Percentiles rank a stretch among this genome's conserved stretches.
phyloP scores from a whole-genome alignment of 2,888 invertebrate species.

The Rhagonycha fulva region DNA sequence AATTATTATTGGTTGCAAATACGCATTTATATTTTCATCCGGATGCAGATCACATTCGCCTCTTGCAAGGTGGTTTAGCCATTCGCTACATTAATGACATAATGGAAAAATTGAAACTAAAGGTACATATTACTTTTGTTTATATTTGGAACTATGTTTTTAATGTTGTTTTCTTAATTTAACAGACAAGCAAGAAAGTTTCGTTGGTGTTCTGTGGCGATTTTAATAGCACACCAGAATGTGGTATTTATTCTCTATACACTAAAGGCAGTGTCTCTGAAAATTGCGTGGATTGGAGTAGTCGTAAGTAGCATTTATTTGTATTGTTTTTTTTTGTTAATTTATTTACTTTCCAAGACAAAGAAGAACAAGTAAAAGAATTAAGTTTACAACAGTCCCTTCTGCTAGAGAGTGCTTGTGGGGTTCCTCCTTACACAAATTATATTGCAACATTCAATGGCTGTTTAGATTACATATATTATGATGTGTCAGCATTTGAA shows the following conservation, averaged over 20 bases:
- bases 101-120: background rate
- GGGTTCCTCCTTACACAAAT: slow-evolving; percentile 82
- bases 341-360: slow-evolving; percentile 58
- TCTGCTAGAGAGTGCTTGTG: slow-evolving; percentile 78
- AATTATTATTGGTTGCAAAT: slow-evolving; percentile 72
- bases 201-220: slow-evolving; percentile 87
- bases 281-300: slow-evolving; percentile 75
- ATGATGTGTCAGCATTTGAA: slow-evolving; percentile 65
- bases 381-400: slow-evolving; percentile 68
- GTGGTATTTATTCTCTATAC: slow-evolving; percentile 79
- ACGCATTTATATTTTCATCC: slow-evolving; percentile 95
- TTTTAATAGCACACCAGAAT: slow-evolving; percentile 86
- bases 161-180: slow-evolving; percentile 24
- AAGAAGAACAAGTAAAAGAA: slow-evolving; percentile 65
- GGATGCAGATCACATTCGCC: slow-evolving; percentile 85
- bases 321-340: slow-evolving; percentile 10
- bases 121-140: background rate
- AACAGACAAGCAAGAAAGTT: slow-evolving; percentile 57
- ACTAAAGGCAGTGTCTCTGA: slow-evolving; percentile 68
- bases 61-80: slow-evolving; percentile 79
- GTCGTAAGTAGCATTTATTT: slow-evolving; percentile 62
- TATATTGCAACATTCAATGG: slow-evolving; percentile 81
- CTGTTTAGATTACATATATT: slow-evolving; percentile 91
- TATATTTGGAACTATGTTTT: background rate
- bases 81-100: slow-evolving; percentile 70